Conservation (phyloP, 2,113 vertebrate genomes). For the Alligator sinensis region DNA sequence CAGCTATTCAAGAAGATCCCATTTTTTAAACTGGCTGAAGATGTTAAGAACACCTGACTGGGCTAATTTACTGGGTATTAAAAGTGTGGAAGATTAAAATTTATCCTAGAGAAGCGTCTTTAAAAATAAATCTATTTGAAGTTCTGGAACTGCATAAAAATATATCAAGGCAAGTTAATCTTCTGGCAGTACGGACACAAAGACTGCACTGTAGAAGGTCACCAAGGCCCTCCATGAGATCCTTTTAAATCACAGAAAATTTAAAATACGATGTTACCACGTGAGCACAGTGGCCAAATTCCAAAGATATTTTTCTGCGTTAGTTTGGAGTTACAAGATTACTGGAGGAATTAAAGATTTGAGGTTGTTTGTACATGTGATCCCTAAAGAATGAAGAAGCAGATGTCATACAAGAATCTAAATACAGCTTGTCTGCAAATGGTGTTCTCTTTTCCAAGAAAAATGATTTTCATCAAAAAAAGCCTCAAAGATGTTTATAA, state of each 20-base stretch:
- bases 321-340: neutral
- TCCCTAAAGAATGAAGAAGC: no score
- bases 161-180: neutral
- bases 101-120: neutral
- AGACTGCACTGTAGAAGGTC: neutral
- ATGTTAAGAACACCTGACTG: no score
- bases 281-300: neutral
- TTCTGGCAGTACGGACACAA: neutral
- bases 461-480: neutral
- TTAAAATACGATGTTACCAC: neutral
- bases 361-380: accelerated
- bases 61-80: neutral
- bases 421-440: neutral
- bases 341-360: accelerated
- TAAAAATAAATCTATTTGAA: neutral
- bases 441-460: neutral
- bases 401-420: neutral
- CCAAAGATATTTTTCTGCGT: neutral
- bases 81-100: neutral
- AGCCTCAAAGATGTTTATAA: neutral
- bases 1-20: neutral
- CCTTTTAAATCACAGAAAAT: accelerated
- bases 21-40: neutral
- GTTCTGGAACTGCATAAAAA: neutral
- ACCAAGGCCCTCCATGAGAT: neutral